These are phyloP conservation scores for Matsumyia berberina DNA, from an alignment of 2,888 invertebrate species.

Conservation along the genomic window DNA sequence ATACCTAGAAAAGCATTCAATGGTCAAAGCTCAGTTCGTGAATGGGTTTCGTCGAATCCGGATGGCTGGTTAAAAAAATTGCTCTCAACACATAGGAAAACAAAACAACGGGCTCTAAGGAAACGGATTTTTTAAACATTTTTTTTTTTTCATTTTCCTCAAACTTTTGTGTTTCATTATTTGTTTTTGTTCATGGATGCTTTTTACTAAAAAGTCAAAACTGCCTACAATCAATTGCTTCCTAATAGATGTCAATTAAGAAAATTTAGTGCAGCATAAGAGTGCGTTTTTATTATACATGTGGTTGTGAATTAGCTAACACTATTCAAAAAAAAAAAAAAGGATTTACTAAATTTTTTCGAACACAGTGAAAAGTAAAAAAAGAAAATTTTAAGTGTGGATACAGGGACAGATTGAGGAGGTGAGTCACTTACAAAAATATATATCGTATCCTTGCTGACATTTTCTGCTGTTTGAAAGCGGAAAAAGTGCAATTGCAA, in stretches of 20 bases:
- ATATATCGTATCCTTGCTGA: slow-evolving; percentile 13
- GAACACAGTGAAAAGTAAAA: slow-evolving; percentile 5
- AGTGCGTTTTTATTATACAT: slow-evolving; percentile 17
- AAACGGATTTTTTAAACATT: slow-evolving; percentile 47
- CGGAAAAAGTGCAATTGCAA: slow-evolving; percentile 40
- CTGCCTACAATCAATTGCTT: background rate
- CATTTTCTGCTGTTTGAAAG: slow-evolving; percentile 6
- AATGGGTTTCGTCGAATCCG: slow-evolving; percentile 83
- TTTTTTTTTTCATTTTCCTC: slow-evolving; percentile 15
- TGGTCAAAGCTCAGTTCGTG: slow-evolving; percentile 83
- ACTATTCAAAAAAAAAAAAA: background rate
- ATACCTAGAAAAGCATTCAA: slow-evolving; percentile 83
- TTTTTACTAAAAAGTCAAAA: slow-evolving; percentile 2
- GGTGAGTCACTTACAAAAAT: slow-evolving; percentile 48
- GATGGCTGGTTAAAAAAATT: slow-evolving; percentile 79
- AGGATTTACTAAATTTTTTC: slow-evolving; percentile 42
- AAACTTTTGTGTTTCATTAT: slow-evolving; percentile 27
- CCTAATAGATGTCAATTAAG: slow-evolving; percentile 52
- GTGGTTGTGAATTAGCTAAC: slow-evolving; percentile 39
- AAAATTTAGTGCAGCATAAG: slow-evolving; percentile 30
- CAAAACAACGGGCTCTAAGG: slow-evolving; percentile 50
- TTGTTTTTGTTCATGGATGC: background rate
- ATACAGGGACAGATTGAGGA: slow-evolving; percentile 27
- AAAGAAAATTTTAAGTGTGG: slow-evolving; percentile 8
- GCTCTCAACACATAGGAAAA: slow-evolving; percentile 40